Evolutionary conservation across 2,113 vertebrate genomes (phyloP).

Genomic region (Campylomormyrus tamandua): DNA sequence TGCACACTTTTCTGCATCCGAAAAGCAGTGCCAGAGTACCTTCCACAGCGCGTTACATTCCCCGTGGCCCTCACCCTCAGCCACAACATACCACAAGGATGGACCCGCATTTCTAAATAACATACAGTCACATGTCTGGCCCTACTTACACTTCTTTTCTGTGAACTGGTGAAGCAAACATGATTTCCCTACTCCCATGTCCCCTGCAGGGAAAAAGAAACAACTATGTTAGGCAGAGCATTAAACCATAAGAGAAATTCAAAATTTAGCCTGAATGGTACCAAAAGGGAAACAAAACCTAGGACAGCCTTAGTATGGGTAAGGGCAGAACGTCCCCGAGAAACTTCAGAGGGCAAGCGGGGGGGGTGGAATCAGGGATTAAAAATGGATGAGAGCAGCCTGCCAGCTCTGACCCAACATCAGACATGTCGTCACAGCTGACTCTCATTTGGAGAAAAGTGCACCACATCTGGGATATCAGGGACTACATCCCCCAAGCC

Average conservation of each 20-base stretch:
- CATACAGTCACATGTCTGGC: background rate
- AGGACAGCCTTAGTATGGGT: background rate
- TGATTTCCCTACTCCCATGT: slow-evolving; percentile 70
- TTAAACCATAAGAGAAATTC: background rate
- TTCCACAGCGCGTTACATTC: background rate
- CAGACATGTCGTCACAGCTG: background rate
- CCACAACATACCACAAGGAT: background rate
- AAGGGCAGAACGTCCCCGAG: background rate
- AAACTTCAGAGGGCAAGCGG: slow-evolving; percentile 5
- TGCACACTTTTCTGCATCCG: background rate
- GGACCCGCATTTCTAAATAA: background rate
- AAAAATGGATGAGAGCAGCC: background rate
- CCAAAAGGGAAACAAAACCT: background rate
- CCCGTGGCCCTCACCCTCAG: background rate
- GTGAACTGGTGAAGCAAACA: slow-evolving; percentile 73
- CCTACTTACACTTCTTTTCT: slow-evolving; percentile 71
- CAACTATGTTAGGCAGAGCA: background rate
- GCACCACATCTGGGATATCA: background rate
- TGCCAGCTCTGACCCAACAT: background rate
- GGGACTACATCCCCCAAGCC: background rate
- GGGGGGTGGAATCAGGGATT: background rate
- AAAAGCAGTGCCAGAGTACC: background rate
- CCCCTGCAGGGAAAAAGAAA: slow-evolving; percentile 44
- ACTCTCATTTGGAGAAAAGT: background rate
- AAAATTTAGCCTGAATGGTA: slow-evolving; percentile 12